Percentiles rank a stretch among this genome's conserved stretches.
Conservation (phyloP, 2,113 vertebrate genomes). For the Protobothrops flavoviridis region DNA sequence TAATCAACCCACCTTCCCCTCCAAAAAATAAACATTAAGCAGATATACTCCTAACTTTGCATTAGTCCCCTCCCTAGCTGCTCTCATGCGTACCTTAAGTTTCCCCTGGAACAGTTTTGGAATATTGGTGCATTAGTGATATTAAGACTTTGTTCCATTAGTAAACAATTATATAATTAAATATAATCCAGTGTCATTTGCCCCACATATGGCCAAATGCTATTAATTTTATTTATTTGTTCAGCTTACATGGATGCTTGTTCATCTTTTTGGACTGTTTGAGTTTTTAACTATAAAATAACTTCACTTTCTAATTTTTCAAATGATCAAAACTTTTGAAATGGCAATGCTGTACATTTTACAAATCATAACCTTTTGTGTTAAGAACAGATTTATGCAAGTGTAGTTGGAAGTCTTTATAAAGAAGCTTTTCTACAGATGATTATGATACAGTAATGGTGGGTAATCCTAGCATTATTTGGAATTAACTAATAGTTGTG, state of each 20-base stretch:
- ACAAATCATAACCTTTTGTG: neutral
- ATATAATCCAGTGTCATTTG: neutral
- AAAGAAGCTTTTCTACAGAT: neutral
- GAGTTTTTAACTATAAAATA: conserved; percentile 38
- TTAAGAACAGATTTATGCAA: neutral
- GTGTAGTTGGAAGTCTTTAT: neutral
- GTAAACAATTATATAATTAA: neutral
- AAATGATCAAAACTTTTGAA: neutral
- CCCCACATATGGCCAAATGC: neutral
- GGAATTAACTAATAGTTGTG: neutral
- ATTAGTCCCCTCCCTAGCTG: neutral
- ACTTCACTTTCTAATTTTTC: neutral
- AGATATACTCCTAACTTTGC: neutral
- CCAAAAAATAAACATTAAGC: neutral
- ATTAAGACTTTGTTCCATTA: neutral
- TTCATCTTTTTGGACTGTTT: neutral
- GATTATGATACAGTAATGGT: neutral
- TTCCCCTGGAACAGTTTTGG: neutral
- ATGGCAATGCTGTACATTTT: neutral
- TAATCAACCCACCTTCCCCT: neutral
- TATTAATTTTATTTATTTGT: neutral
- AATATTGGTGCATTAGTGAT: neutral
- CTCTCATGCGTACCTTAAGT: neutral
- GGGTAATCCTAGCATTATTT: neutral
- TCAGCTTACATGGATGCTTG: neutral